Base-by-base conservation (phyloP, 2,888 invertebrate species). In the Unio pictorum region DNA sequence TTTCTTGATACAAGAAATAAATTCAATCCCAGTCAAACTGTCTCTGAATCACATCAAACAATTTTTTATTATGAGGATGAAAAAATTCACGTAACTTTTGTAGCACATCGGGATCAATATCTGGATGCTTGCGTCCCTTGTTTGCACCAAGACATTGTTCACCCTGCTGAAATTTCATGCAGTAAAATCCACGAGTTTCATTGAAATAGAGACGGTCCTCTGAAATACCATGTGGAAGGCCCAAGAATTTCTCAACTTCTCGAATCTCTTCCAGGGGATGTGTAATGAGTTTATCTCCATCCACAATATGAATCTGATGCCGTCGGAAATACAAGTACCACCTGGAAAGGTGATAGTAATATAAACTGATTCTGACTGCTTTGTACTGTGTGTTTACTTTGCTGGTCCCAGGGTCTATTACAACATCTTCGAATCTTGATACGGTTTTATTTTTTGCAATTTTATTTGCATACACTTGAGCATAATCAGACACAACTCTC, bases 121-220 rank as follows among this genome's bases (percentile, higher is more conserved):
- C 92, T 11, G 97, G 96, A 91, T 97, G 96, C 93, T 91, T 95
- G 93, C 89, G 94, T 89, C 91, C 98, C 91, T 93, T 98, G 94
- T 91, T 96, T 93, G 92, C 96, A 93, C 96, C 96, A 68, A 97
- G 91, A 90, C 97, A 97, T 87, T 95, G 95, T 90, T 96, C 94
- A 30, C 57, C 68, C 45, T 69, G 71, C 30, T 74, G 77, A 85
- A 95, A 92, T 83, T 87, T 62, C 91, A 96, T 94, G 86, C 98
- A 98, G 91, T 95, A 98, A 91, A 99, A 97, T 73, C 98, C 97
- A 91, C 98, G 97, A 23, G 96, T 97, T 91, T 95, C 94, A 91
- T 99, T 98, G 92, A 96, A 99, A 91, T 97, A 97, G 91, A 99
- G 96, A 91, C 97, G 96, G 89, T 95, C 95, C 55, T 83, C 76